A percentile compares a stretch with the other conserved stretches of the same genome.
Evolutionary conservation across 1,140 invertebrate species (phyloP).

Genomic region (Chlorops oryzae): DNA sequence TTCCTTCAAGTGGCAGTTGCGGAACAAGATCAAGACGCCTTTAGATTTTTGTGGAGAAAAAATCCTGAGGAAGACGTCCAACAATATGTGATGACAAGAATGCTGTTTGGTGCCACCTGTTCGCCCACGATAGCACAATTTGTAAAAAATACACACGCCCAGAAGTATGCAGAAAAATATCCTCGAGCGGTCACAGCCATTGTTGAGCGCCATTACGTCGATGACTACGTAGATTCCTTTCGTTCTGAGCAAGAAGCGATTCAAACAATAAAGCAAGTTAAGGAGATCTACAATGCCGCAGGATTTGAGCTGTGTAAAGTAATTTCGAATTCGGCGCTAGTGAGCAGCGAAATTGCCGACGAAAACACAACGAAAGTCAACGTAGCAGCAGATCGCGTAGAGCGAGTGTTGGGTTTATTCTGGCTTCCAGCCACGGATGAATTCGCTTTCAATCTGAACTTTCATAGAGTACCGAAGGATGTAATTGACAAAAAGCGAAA

Average conservation of each 20-base stretch:
- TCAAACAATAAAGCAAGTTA: conserved; percentile 21
- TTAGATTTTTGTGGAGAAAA: conserved; percentile 37
- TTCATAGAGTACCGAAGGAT: conserved; percentile 3
- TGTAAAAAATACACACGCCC: conserved; percentile 24
- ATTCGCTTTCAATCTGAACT: conserved; percentile 13
- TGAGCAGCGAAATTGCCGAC: neutral
- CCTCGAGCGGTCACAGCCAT: conserved; percentile 30
- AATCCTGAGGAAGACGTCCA: too few species aligned
- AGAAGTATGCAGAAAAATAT: conserved; percentile 12
- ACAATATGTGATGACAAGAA: conserved; percentile 6
- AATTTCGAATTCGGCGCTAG: conserved; percentile 6
- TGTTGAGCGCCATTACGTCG: conserved; percentile 33
- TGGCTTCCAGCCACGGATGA: conserved; percentile 13
- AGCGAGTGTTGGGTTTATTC: conserved; percentile 14
- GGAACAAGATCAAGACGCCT: conserved; percentile 19
- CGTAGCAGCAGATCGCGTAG: neutral
- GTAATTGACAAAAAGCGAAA: conserved; percentile 6
- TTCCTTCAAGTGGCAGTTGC: conserved; percentile 25
- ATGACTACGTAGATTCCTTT: conserved; percentile 40
- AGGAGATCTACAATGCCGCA: conserved; percentile 25
- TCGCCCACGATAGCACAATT: conserved; percentile 10
- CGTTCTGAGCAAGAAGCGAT: conserved; percentile 21
- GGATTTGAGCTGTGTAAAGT: conserved; percentile 23
- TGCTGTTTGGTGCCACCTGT: conserved; percentile 12
- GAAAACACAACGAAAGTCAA: neutral